These are phyloP conservation scores for Ditylenchus weischeri DNA, from an alignment of 2,888 invertebrate genomes.

Conservation along the genomic window DNA sequence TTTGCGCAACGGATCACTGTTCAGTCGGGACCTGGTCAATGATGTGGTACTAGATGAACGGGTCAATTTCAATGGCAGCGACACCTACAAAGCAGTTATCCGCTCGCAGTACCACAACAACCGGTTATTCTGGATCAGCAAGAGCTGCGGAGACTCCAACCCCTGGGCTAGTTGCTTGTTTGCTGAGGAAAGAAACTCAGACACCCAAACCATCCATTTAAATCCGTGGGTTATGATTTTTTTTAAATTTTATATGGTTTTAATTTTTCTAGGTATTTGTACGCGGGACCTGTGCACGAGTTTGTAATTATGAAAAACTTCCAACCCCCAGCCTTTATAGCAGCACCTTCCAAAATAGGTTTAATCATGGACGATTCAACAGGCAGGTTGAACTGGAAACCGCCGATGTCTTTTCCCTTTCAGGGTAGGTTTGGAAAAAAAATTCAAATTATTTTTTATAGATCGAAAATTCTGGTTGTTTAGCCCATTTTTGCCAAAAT, in stretches of 20 bases:
- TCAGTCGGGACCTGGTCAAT: conserved; percentile 20
- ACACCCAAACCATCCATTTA: conserved; percentile 33
- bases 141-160: conserved; percentile 37
- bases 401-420: conserved; percentile 38
- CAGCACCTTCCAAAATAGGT: conserved; percentile 36
- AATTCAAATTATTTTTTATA: too few species aligned
- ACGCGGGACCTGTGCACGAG: conserved; percentile 32
- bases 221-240: conserved; percentile 1
- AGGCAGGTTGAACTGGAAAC: conserved; percentile 42
- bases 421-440: conserved; percentile 33
- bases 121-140: conserved; percentile 40
- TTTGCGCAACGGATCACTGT: conserved; percentile 41
- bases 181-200: conserved; percentile 37
- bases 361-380: conserved; percentile 37
- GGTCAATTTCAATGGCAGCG: conserved; percentile 24
- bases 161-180: conserved; percentile 39
- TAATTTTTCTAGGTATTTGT: conserved; percentile 23
- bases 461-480: too few species aligned
- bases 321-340: conserved; percentile 35
- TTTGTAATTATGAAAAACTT: conserved; percentile 39
- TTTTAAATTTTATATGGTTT: neutral
- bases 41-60: conserved; percentile 29
- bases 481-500: too few species aligned
- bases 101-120: conserved; percentile 24
- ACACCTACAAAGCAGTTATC: conserved; percentile 32